phyloP scores from a whole-genome alignment of 2,797 vertebrate species.

The Heliangelus exortis region DNA sequence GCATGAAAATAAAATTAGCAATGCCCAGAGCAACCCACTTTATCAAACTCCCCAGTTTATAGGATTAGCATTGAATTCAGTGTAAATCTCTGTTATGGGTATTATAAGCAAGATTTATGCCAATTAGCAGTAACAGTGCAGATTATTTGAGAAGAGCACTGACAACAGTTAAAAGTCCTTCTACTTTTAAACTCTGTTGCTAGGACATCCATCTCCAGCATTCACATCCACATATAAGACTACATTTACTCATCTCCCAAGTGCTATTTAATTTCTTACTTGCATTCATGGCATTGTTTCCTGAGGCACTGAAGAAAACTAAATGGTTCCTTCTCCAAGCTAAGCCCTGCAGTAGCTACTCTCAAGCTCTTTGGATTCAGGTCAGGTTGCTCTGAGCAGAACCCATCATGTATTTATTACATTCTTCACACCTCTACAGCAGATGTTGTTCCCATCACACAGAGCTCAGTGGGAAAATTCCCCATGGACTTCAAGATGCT shows the following conservation, averaged over 20 bases:
- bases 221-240: background rate
- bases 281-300: background rate
- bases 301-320: background rate
- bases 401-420: fast-evolving
- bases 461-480: background rate
- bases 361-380: background rate
- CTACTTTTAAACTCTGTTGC: slow-evolving; percentile 21
- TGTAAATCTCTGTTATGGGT: slow-evolving; percentile 62
- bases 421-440: background rate
- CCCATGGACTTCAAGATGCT: background rate
- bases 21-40: slow-evolving; percentile 64
- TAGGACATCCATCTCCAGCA: background rate
- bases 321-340: background rate
- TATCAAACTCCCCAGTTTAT: slow-evolving; percentile 68
- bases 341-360: background rate
- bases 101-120: slow-evolving; percentile 54
- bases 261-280: background rate
- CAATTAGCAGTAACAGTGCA: slow-evolving; percentile 58
- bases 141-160: slow-evolving; percentile 28
- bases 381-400: background rate
- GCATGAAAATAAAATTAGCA: slow-evolving; percentile 75
- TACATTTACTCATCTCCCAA: background rate
- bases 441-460: background rate
- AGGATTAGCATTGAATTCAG: slow-evolving; percentile 72
- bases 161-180: background rate